Base-by-base conservation (phyloP, 2,888 invertebrate species). In the Priocnemis perturbator region DNA sequence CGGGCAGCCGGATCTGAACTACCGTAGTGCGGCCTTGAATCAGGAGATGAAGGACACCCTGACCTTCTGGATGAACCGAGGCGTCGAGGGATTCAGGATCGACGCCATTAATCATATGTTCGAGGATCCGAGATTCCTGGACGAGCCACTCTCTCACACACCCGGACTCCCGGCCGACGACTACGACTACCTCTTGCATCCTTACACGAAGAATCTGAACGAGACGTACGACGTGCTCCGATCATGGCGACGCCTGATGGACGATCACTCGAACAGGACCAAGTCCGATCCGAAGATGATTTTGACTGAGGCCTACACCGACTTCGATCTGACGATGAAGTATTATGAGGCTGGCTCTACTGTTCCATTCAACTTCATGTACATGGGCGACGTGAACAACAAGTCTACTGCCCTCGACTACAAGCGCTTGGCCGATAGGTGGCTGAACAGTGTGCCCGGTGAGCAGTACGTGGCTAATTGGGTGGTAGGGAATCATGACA, bases 1-100 rank as follows among this genome's bases (percentile, higher is more conserved):
- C 0, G 90, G 91, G 45, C 93, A 94, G 76, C 93, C 94, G 0
- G 94, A 94, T 85, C 88, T 94, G 0, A 94, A 94, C 83, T 93
- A 91, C 78, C 90, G 91, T 7, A 92, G 91, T 81, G 85, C 89
- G 0, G 78, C 78, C 0, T 86, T 94, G 0, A 86, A 89, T 0
- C 82, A 86, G 3, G 90, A 90, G 62, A 91, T 93, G 90, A 90
- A 91, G 86, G 86, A 90, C 0, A 90, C 90, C 0, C 68, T 93
- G 14, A 84, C 86, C 1, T 92, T 91, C 78, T 93, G 93, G 93
- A 75, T 93, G 70, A 88, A 91, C 3, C 89, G 89, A 47, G 93
- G 93, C 0, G 91, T 93, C 0, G 91, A 92, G 73, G 94, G 93
- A 0, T 92, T 93, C 78, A 90, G 93, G n/a, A 88, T 93, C 15